A percentile compares a stretch with the other conserved stretches of the same genome.
phyloP scores from a whole-genome alignment of 2,888 invertebrate genomes.

The Aporophyla lueneburgensis region DNA sequence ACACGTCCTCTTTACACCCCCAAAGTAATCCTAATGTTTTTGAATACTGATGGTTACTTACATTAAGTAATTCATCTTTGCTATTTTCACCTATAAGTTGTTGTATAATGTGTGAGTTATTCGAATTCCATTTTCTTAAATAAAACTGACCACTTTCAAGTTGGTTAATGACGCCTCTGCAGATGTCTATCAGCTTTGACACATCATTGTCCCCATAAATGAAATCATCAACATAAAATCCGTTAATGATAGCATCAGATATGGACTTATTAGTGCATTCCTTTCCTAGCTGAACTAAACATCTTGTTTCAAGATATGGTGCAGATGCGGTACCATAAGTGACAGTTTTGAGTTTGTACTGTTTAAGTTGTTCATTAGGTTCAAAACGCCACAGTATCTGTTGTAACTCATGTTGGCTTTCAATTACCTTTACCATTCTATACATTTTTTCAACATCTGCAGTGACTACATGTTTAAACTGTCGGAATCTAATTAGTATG shows the following conservation, averaged over 20 bases:
- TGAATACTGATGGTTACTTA: conserved; percentile 5
- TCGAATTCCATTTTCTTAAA: conserved; percentile 19
- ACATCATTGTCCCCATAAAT: neutral
- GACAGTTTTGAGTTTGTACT: neutral
- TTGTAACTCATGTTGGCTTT: conserved; percentile 9
- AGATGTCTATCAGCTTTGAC: conserved; percentile 5
- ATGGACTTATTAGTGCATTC: conserved; percentile 6
- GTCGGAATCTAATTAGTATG: conserved; percentile 3
- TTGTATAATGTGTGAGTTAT: neutral
- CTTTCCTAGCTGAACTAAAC: conserved; percentile 14
- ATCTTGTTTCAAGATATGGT: conserved; percentile 9
- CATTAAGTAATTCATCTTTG: conserved; percentile 13
- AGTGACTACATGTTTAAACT: neutral
- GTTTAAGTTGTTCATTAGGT: conserved; percentile 21
- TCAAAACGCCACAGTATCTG: conserved; percentile 13
- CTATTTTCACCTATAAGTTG: conserved; percentile 5
- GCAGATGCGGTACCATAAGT: conserved; percentile 5
- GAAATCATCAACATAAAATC: conserved; percentile 5
- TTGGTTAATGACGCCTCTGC: conserved; percentile 11
- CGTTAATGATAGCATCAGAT: conserved; percentile 4
- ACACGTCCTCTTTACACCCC: conserved; percentile 14
- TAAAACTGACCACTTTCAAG: neutral
- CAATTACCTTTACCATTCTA: neutral
- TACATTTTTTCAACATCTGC: conserved; percentile 1
- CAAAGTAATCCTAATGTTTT: conserved; percentile 24